Base-by-base conservation (phyloP, 2,888 invertebrate genomes). In the Meiosimyza platycephala region DNA sequence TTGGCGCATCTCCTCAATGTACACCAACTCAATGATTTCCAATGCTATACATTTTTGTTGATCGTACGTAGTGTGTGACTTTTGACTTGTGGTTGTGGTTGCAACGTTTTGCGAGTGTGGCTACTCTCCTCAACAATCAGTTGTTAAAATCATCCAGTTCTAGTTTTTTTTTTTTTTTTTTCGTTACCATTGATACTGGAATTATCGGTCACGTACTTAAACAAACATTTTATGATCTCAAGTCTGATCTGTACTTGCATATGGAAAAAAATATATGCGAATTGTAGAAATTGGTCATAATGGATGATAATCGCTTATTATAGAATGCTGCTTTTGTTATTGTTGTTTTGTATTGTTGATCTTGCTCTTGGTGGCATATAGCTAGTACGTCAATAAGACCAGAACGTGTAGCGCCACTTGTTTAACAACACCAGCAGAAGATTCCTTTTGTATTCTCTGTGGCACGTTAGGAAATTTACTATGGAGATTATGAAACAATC, bases 171-270 rank as follows among this genome's bases (percentile, higher is more conserved):
- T 40, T 28, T 3, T 28, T 40, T 40, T 7, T 40, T 40, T 40
- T 28, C 28, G 2, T 40, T 40, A 9, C 40, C 40, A 71, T n/a
- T n/a, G n/a, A n/a, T 71, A 72, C 75, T 75, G 78, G 76, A 80
- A 77, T 79, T 80, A 82, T 83, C 82, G 85, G 86, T 86, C 86
- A 86, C 86, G 86, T 86, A 85, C 79, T 83, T 83, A 82, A 85
- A 84, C 85, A 85, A 85, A 86, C 86, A 85, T 84, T 83, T 85
- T 85, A 82, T 85, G 83, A 78, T 77, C 77, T 75, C 77, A 67
- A 69, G 66, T 13, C 72, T 67, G 73, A 63, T 70, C 52, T 28
- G 60, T 1, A 2, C 40, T n/a, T 33, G 33, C 48, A 50, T 64
- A 18, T 22, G 28, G 64, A 40, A 40, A 40, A 40, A 40, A 54